phyloP scores from a whole-genome alignment of 2,797 vertebrate genomes.

The Poeciliopsis paucimaculata region DNA sequence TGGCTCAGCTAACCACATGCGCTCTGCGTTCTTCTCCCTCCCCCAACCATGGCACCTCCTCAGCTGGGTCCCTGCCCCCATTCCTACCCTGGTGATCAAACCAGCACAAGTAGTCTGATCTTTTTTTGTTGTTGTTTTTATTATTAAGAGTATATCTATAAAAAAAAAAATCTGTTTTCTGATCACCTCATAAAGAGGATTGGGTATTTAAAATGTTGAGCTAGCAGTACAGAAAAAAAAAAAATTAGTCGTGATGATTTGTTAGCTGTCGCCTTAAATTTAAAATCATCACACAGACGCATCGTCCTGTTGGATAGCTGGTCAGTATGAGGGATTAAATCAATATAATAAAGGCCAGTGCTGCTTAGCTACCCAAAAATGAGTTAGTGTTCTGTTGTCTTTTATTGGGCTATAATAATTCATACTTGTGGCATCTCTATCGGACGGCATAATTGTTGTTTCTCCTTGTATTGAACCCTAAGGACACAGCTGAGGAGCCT shows the following conservation, averaged over 20 bases:
- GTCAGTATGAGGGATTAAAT: slow-evolving; percentile 45
- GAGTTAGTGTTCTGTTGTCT: slow-evolving; percentile 21
- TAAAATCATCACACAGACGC: slow-evolving; percentile 4
- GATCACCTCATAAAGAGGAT: slow-evolving; percentile 11
- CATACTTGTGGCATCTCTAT: slow-evolving; percentile 56
- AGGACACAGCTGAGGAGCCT: slow-evolving; percentile 56
- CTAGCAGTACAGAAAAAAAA: not conserved
- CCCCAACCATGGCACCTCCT: slow-evolving; percentile 72
- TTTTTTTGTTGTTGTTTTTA: slow-evolving; percentile 1
- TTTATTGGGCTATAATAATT: slow-evolving; percentile 53
- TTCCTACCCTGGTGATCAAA: slow-evolving; percentile 54
- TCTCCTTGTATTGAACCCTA: slow-evolving; percentile 48
- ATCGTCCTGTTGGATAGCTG: slow-evolving; percentile 16
- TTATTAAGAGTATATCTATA: slow-evolving; percentile 14
- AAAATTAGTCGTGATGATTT: not conserved
- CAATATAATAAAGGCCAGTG: slow-evolving; percentile 14
- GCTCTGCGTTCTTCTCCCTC: slow-evolving; percentile 66
- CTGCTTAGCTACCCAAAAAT: slow-evolving; percentile 21
- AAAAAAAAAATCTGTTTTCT: slow-evolving; percentile 10
- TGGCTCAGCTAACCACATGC: slow-evolving; percentile 64
- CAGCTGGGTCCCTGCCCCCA: slow-evolving; percentile 74
- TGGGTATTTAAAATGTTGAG: not conserved
- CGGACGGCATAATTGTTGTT: slow-evolving; percentile 55
- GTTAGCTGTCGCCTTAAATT: slow-evolving; percentile 12
- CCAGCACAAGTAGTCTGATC: slow-evolving; percentile 60